Percentiles rank a stretch among this genome's conserved stretches.
phyloP scores from a whole-genome alignment of 2,113 vertebrate genomes.

The Perca flavescens region DNA sequence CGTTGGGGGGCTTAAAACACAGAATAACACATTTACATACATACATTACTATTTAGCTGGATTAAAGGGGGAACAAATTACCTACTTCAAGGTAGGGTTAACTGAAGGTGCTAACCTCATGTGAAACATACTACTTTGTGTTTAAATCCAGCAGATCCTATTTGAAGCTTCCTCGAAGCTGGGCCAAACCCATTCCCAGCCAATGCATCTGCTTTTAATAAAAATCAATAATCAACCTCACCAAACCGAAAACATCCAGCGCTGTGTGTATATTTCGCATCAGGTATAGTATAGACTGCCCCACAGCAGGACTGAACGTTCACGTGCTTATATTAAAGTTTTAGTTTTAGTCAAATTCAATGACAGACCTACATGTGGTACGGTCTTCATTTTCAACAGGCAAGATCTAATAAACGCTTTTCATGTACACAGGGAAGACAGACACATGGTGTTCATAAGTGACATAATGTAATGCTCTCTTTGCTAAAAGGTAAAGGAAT shows the following conservation, averaged over 20 bases:
- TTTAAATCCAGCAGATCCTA: conserved; percentile 15
- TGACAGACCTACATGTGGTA: conserved; percentile 53
- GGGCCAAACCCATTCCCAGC: conserved; percentile 30
- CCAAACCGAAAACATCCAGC: conserved; percentile 46
- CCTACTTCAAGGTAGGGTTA: conserved; percentile 27
- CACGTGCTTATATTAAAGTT: conserved; percentile 50
- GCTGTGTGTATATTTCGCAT: conserved; percentile 45
- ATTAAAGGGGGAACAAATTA: conserved; percentile 18
- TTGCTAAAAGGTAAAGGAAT: conserved; percentile 68
- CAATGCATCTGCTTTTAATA: conserved; percentile 64
- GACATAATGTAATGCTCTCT: conserved; percentile 56
- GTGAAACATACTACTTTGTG: conserved; percentile 19
- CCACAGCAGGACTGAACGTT: conserved; percentile 45
- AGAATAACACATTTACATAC: too few species aligned
- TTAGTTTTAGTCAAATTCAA: conserved; percentile 54
- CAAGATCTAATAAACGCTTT: conserved; percentile 68
- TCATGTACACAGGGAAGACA: conserved; percentile 53
- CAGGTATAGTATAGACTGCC: conserved; percentile 37
- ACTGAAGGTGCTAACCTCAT: conserved; percentile 28
- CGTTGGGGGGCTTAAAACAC: too few species aligned
- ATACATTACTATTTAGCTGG: neutral
- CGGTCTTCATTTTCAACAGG: conserved; percentile 63
- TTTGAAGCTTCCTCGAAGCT: conserved; percentile 40
- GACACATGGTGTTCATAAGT: conserved; percentile 80
- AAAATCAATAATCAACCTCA: conserved; percentile 65